These are phyloP conservation scores for Eupithecia pulchellata DNA, from an alignment of 2,888 invertebrate species.

Conservation along the genomic window DNA sequence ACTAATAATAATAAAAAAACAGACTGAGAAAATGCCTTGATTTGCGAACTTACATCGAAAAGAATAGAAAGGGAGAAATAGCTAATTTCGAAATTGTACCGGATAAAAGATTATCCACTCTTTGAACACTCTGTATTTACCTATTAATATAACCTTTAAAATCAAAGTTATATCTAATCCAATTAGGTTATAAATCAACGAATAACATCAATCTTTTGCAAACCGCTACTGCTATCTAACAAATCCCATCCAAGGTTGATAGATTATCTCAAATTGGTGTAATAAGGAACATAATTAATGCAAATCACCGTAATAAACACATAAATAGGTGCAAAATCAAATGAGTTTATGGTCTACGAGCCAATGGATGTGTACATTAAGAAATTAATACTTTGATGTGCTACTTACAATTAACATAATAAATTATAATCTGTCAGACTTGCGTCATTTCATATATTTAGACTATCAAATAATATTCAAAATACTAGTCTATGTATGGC, in stretches of 20 bases:
- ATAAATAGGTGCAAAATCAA: constrained; percentile 38
- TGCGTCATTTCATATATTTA: constrained; percentile 2
- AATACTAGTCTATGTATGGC: too few relatives aligned
- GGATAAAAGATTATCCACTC: background rate
- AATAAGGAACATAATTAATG: constrained; percentile 46
- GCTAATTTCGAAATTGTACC: too few relatives aligned
- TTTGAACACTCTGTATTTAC: background rate
- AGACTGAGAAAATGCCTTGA: too few relatives aligned
- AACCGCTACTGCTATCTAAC: constrained; percentile 43
- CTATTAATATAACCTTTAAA: background rate
- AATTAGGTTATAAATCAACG: constrained; percentile 35
- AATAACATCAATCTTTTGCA: constrained; percentile 35
- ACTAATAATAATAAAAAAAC: too few relatives aligned
- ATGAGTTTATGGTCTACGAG: constrained; percentile 21
- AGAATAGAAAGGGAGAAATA: too few relatives aligned
- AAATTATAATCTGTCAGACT: background rate
- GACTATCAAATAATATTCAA: too few relatives aligned
- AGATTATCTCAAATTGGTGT: constrained; percentile 42
- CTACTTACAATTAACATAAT: background rate
- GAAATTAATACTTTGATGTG: background rate
- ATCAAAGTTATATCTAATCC: constrained; percentile 8
- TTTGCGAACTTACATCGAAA: too few relatives aligned
- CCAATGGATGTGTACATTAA: constrained; percentile 20
- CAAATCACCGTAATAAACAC: constrained; percentile 44
- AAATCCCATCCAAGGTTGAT: constrained; percentile 44